These are phyloP conservation scores for Himalopsyche tibetana DNA, from an alignment of 2,888 invertebrate genomes.

Conservation along the genomic window DNA sequence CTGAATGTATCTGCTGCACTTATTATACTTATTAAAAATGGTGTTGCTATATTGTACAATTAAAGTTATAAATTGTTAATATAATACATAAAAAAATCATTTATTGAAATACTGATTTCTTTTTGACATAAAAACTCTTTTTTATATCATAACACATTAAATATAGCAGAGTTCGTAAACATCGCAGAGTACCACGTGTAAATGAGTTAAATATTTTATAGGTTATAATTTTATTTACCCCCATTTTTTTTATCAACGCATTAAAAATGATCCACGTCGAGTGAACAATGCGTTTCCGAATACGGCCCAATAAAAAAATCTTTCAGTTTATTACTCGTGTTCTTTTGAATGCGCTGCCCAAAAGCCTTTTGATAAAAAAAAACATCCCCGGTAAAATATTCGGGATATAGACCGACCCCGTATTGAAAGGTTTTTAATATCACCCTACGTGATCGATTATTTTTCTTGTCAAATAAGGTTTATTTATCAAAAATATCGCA, in stretches of 20 bases:
- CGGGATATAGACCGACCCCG: constrained; percentile 31
- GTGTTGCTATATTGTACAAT: too few species aligned
- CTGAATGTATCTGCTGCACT: too few species aligned
- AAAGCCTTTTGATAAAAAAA: constrained; percentile 17
- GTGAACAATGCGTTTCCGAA: constrained; percentile 14
- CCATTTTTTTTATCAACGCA: constrained; percentile 17
- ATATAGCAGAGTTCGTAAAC: too few species aligned
- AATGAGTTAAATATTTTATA: too few species aligned
- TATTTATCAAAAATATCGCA: constrained; percentile 34
- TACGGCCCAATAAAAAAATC: constrained; percentile 33
- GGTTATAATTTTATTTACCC: too few species aligned
- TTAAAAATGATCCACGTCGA: neutral
- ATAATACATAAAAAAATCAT: too few species aligned
- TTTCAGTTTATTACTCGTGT: constrained; percentile 35
- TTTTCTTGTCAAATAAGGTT: constrained; percentile 35
- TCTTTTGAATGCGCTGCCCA: constrained; percentile 24
- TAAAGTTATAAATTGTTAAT: too few species aligned
- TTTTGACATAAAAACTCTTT: too few species aligned
- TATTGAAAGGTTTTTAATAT: constrained; percentile 39
- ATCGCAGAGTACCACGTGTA: too few species aligned
- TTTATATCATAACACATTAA: too few species aligned
- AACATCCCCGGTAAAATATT: constrained; percentile 25
- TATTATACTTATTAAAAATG: too few species aligned
- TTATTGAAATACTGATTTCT: too few species aligned
- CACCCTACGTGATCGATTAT: constrained; percentile 29